Percentiles rank a stretch among this genome's conserved stretches.
phyloP scores from a whole-genome alignment of 2,888 invertebrate species.

The Agrenia bidenticulata region DNA sequence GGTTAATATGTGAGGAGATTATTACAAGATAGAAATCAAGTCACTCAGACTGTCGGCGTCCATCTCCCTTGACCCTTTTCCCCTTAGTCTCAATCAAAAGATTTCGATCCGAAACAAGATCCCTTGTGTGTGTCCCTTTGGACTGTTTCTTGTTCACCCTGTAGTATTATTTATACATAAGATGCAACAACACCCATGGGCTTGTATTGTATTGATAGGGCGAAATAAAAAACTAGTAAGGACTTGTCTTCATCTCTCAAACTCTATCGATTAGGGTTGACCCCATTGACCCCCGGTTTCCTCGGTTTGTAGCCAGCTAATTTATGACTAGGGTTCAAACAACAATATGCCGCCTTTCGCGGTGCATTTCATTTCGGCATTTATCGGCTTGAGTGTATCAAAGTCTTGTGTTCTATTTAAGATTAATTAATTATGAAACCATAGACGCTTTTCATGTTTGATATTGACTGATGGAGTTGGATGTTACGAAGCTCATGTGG shows the following conservation, averaged over 20 bases:
- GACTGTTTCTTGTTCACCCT: background rate
- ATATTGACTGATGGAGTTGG: too few relatives aligned
- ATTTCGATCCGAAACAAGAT: slow-evolving; percentile 1
- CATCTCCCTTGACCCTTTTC: background rate
- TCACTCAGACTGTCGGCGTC: slow-evolving; percentile 22
- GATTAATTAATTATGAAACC: too few relatives aligned
- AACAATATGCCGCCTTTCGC: too few relatives aligned
- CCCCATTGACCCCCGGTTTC: background rate
- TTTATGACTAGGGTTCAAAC: background rate
- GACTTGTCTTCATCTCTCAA: slow-evolving; percentile 2
- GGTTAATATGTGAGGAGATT: background rate
- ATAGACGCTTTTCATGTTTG: too few relatives aligned
- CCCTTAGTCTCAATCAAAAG: background rate
- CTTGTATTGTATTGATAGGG: background rate
- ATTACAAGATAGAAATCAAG: slow-evolving; percentile 19
- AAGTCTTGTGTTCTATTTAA: too few relatives aligned
- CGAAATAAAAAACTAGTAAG: background rate
- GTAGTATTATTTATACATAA: background rate
- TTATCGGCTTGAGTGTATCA: too few relatives aligned
- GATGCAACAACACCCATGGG: background rate
- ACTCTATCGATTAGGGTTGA: background rate
- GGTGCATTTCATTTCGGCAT: too few relatives aligned
- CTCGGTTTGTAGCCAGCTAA: slow-evolving; percentile 1
- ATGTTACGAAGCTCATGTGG: too few relatives aligned
- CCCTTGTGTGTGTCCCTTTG: background rate